Base-by-base conservation (phyloP, 2,888 invertebrate species). In the Melinaea marsaeus region DNA sequence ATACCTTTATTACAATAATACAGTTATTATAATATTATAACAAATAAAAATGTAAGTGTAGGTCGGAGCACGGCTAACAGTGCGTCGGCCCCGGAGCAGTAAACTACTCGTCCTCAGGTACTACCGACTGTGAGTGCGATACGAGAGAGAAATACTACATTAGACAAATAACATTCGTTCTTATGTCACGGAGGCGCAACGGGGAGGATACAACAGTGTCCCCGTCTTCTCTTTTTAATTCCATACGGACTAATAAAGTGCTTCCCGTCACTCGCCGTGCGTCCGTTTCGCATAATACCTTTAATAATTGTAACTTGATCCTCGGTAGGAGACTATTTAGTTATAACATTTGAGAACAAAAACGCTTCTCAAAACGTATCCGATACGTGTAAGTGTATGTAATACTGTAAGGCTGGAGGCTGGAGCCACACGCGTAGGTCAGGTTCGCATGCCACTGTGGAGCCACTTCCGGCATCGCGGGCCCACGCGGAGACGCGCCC, bases 391-490 rank as follows among this genome's bases (percentile, higher is more conserved):
- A 60, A 42, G n/a, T 32, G 3, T 54, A 33, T 47, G 35, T n/a
- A 56, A 56, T 22, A 9, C 5, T 11, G 46, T 7, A 34, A 37
- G 37, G 32, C 32, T 48, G 45, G 46, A 51, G 13, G 75, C 68
- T 66, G 68, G 66, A 64, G 69, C 72, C 73, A 75, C 75, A 77
- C 75, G 73, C 69, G 68, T 68, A 71, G 75, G 81, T 79, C 83
- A 81, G 82, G 81, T 79, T 79, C 75, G 75, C 75, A 77, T 78
- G 51, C 51, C 51, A 51, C 32, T 51, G 51, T 51, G 32, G 51
- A 32, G 7, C 51, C 79, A 79, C 78, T 84, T 84, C 84, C 84
- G 83, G 79, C 79, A 63, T 58, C 75, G 70, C 67, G 69, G 69
- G 73, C 68, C 69, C 66, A 66, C 68, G 63, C 69, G 64, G 58